Conservation (phyloP, 2,113 vertebrate genomes). For the Perognathus longimembris region DNA sequence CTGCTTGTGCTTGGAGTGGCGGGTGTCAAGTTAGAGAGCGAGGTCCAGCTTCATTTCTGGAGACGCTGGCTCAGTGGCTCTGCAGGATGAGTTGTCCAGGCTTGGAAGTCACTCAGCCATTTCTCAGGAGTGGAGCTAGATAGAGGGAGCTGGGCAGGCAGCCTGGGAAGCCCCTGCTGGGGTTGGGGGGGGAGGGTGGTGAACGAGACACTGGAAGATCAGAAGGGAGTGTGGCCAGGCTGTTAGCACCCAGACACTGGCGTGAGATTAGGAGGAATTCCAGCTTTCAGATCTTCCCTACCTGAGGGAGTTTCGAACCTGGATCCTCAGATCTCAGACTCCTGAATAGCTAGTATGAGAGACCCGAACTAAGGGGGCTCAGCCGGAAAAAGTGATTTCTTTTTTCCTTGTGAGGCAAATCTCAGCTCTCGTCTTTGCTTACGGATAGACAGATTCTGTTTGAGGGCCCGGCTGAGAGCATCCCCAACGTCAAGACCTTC, state of each 20-base stretch:
- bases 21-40: no score
- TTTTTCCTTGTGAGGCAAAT: background rate
- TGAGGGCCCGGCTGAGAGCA: background rate
- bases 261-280: background rate
- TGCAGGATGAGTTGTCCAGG: background rate
- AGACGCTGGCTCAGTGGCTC: background rate
- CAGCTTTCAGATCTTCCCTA: no score
- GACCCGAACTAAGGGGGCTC: no score
- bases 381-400: no score
- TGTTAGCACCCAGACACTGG: background rate
- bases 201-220: no score
- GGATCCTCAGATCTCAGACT: no score
- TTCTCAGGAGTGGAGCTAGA: background rate
- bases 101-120: background rate
- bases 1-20: background rate
- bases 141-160: background rate
- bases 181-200: no score
- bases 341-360: no score
- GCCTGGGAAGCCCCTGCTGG: background rate
- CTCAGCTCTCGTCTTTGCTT: background rate
- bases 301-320: no score
- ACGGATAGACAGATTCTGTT: no score
- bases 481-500: no score
- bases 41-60: background rate
- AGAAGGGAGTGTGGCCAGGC: no score